Conservation (phyloP, 2,888 invertebrate genomes). For the Bombylius major region DNA sequence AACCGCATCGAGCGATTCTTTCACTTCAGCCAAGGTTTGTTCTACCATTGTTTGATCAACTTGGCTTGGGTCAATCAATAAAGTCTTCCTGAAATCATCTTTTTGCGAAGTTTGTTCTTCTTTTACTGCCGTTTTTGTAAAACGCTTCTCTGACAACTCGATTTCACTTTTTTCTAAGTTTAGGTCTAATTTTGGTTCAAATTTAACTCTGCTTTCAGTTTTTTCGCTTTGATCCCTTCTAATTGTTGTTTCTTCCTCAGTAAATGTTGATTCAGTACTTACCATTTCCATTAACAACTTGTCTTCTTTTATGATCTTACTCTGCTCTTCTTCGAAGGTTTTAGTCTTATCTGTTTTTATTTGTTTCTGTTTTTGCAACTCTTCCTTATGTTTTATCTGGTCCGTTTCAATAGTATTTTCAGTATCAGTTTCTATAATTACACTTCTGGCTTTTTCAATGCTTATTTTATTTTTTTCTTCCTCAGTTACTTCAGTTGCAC, state of each 20-base stretch:
- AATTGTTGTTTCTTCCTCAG: background rate
- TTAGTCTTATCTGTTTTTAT: too few species aligned
- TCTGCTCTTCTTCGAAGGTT: too few species aligned
- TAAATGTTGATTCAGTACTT: background rate
- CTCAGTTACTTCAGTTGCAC: background rate
- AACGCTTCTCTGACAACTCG: conserved; percentile 29
- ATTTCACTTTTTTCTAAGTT: conserved; percentile 32
- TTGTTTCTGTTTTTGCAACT: background rate
- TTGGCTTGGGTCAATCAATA: conserved; percentile 35
- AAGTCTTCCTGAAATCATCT: conserved; percentile 25
- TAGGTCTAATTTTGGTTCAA: conserved; percentile 23
- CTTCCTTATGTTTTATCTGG: background rate
- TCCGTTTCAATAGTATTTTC: background rate
- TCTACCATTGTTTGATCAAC: conserved; percentile 47
- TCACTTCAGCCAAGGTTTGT: conserved; percentile 58
- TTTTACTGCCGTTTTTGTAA: conserved; percentile 5
- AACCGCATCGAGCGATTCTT: conserved; percentile 56
- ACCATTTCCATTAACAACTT: background rate
- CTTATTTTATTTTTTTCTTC: background rate
- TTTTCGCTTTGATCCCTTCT: conserved; percentile 1
- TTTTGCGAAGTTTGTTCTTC: conserved; percentile 17
- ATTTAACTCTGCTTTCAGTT: conserved; percentile 7
- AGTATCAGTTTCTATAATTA: background rate
- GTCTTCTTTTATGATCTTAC: too few species aligned
- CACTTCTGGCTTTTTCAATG: background rate